These are phyloP conservation scores for Campoletis raptor DNA, from an alignment of 2,888 invertebrate species.

Conservation along the genomic window DNA sequence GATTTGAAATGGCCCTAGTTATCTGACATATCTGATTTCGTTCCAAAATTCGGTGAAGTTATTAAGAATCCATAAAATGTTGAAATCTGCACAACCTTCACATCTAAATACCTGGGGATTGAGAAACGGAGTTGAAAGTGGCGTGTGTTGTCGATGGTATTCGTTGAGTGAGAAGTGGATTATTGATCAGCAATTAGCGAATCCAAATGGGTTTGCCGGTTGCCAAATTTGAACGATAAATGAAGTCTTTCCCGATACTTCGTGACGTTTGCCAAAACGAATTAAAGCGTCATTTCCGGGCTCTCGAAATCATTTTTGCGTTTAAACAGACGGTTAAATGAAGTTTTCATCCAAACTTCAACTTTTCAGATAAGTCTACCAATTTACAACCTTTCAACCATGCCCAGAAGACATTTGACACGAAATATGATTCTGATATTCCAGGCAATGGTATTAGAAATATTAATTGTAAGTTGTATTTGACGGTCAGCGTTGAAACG, in stretches of 20 bases:
- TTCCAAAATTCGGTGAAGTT: slow-evolving; percentile 1
- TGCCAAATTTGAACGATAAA: background rate
- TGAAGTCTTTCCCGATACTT: background rate
- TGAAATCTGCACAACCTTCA: slow-evolving; percentile 13
- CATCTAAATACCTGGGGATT: background rate
- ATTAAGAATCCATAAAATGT: background rate
- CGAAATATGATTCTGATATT: background rate
- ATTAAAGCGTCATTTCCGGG: background rate
- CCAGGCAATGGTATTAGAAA: too few relatives aligned
- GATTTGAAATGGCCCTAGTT: background rate
- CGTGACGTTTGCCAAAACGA: background rate
- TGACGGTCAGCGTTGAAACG: too few relatives aligned
- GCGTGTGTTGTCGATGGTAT: slow-evolving; percentile 8
- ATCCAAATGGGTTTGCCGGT: background rate
- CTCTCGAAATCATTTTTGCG: background rate
- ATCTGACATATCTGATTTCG: slow-evolving; percentile 1
- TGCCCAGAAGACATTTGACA: background rate
- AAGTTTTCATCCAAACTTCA: background rate
- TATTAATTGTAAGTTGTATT: too few relatives aligned
- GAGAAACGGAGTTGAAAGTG: slow-evolving; percentile 14
- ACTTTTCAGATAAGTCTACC: too few relatives aligned
- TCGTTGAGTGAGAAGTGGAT: background rate
- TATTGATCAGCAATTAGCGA: slow-evolving; percentile 9
- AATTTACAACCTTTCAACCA: too few relatives aligned
- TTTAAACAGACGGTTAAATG: background rate